Percentiles rank a stretch among this genome's conserved stretches.
phyloP scores from a whole-genome alignment of 2,797 vertebrate genomes.

The Catamblyrhynchus diadema region DNA sequence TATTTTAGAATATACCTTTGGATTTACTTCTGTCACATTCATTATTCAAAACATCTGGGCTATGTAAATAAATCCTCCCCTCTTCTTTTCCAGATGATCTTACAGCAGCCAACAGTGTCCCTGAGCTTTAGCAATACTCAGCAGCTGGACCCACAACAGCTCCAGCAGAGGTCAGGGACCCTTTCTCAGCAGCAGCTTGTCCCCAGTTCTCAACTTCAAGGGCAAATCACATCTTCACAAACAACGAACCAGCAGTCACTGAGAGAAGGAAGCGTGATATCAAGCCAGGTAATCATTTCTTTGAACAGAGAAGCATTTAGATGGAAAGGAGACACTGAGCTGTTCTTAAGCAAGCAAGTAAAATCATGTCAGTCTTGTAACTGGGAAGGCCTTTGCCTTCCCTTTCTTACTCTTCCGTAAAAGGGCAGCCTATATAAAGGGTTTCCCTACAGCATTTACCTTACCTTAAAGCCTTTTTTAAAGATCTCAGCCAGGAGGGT shows the following conservation, averaged over 20 bases:
- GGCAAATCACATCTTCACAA: conserved; percentile 63
- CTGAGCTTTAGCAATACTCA: conserved; percentile 71
- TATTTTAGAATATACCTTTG: background rate
- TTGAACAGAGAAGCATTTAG: background rate
- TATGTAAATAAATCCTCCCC: background rate
- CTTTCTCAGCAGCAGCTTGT: conserved; percentile 66
- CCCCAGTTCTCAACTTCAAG: conserved; percentile 60
- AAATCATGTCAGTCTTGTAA: background rate
- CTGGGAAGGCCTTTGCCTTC: background rate
- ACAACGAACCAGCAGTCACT: conserved; percentile 66
- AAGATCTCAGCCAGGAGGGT: background rate
- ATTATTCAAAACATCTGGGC: background rate
- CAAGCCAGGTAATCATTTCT: conserved; percentile 62
- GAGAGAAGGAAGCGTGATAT: conserved; percentile 62
- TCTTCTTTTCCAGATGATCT: conserved; percentile 72
- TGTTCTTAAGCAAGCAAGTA: background rate
- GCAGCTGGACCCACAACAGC: conserved; percentile 54
- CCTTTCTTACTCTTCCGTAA: background rate
- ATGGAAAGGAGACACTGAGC: background rate
- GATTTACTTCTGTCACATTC: background rate
- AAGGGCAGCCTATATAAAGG: background rate
- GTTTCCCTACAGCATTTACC: background rate
- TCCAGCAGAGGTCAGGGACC: conserved; percentile 59
- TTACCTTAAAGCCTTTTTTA: background rate
- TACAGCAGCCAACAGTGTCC: conserved; percentile 71